Conservation (phyloP, 2,888 invertebrate species). For the Leptarthrus brevirostris region DNA sequence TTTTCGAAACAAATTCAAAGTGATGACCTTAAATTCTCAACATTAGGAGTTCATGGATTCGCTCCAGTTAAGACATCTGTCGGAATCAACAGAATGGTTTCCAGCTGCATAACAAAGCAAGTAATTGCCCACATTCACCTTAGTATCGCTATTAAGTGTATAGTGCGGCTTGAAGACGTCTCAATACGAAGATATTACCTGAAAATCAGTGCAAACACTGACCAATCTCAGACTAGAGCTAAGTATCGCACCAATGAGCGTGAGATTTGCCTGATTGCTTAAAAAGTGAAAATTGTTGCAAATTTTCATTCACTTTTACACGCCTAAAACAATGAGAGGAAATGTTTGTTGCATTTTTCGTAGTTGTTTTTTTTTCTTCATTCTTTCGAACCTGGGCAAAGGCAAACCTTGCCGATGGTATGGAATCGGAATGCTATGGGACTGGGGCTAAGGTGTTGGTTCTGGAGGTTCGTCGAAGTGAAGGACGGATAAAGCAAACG, state of each 20-base stretch:
- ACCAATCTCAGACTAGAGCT: conserved; percentile 21
- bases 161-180: conserved; percentile 38
- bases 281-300: conserved; percentile 50
- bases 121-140: conserved; percentile 39
- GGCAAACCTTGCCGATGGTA: conserved; percentile 13
- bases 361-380: conserved; percentile 27
- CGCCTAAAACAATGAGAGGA: conserved; percentile 46
- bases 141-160: conserved; percentile 7
- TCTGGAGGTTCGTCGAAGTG: conserved; percentile 17
- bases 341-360: conserved; percentile 20
- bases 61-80: conserved; percentile 45
- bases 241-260: conserved; percentile 48
- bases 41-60: conserved; percentile 15
- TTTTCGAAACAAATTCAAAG: not conserved
- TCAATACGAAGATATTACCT: conserved; percentile 14
- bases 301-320: conserved; percentile 48
- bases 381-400: not conserved
- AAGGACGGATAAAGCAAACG: conserved; percentile 31
- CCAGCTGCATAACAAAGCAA: conserved; percentile 28
- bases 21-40: not conserved
- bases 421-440: conserved; percentile 18
- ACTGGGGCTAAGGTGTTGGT: conserved; percentile 29
- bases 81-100: conserved; percentile 24
- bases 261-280: conserved; percentile 40
- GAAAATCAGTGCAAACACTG: conserved; percentile 5